Conservation (phyloP, 2,797 vertebrate genomes). For the Anguilla megastoma region DNA sequence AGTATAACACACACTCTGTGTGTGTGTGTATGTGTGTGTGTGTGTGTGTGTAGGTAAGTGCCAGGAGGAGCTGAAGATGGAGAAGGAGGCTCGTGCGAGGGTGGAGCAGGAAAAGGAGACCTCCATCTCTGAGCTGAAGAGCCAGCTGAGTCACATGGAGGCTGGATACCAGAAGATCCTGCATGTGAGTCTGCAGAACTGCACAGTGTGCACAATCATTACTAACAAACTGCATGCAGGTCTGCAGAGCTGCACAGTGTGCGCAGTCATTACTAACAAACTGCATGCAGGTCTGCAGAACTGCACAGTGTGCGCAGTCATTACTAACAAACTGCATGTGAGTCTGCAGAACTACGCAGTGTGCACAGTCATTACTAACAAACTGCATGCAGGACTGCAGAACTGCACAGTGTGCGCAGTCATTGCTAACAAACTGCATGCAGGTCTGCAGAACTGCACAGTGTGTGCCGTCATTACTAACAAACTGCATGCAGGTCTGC, state of each 20-base stretch:
- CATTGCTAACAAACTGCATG: too few species aligned
- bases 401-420: too few species aligned
- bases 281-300: neutral
- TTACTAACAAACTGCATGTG: neutral
- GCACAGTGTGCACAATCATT: neutral
- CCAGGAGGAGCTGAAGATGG: constrained; percentile 58
- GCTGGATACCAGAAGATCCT: constrained; percentile 71
- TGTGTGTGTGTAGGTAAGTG: constrained; percentile 55
- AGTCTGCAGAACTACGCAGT: neutral
- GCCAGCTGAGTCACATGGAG: constrained; percentile 68
- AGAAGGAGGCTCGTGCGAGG: constrained; percentile 47
- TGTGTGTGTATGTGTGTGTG: constrained; percentile 8
- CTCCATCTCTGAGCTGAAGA: constrained; percentile 64
- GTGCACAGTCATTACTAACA: neutral
- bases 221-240: neutral
- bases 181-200: constrained; percentile 59
- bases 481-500: too few species aligned
- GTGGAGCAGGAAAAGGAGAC: constrained; percentile 62
- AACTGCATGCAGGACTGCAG: neutral
- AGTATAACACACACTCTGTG: neutral
- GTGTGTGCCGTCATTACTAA: too few species aligned
- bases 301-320: neutral
- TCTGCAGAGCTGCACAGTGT: neutral
- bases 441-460: too few species aligned
- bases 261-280: neutral